These are phyloP conservation scores for Acrocephalus kingi DNA, from an alignment of 2,113 vertebrate genomes.

Conservation along the genomic window DNA sequence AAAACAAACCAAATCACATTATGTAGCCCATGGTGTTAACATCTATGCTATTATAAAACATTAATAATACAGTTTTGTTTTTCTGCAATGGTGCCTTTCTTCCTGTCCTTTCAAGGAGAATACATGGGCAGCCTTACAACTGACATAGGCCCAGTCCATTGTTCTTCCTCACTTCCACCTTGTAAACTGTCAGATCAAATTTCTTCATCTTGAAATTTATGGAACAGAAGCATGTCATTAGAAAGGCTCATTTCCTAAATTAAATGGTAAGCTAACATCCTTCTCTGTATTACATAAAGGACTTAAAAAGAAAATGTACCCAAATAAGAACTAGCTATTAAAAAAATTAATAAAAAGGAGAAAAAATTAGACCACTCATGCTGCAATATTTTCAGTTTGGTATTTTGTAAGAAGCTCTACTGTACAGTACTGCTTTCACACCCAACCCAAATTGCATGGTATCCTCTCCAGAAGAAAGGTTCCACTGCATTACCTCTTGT, in stretches of 20 bases:
- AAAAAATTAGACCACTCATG: background rate
- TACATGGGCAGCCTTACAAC: background rate
- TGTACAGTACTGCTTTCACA: background rate
- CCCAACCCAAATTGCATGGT: background rate
- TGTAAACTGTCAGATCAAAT: background rate
- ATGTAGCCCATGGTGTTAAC: background rate
- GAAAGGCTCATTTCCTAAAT: background rate
- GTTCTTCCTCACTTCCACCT: background rate
- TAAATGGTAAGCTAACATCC: background rate
- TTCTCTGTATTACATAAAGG: background rate
- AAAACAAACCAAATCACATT: background rate
- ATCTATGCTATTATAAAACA: background rate
- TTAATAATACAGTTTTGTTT: background rate
- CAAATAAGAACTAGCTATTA: background rate
- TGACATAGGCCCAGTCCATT: background rate
- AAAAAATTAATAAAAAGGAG: background rate
- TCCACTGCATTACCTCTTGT: background rate
- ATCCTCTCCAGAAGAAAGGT: background rate
- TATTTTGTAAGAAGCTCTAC: background rate
- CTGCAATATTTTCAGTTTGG: background rate
- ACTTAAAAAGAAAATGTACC: background rate
- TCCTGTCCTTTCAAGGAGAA: background rate
- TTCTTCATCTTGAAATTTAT: background rate
- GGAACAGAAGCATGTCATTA: background rate
- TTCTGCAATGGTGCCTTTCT: background rate